A percentile compares a stretch with the other conserved stretches of the same genome.
phyloP scores from a whole-genome alignment of 1,140 invertebrate genomes.

The Matsumurasca onukii region DNA sequence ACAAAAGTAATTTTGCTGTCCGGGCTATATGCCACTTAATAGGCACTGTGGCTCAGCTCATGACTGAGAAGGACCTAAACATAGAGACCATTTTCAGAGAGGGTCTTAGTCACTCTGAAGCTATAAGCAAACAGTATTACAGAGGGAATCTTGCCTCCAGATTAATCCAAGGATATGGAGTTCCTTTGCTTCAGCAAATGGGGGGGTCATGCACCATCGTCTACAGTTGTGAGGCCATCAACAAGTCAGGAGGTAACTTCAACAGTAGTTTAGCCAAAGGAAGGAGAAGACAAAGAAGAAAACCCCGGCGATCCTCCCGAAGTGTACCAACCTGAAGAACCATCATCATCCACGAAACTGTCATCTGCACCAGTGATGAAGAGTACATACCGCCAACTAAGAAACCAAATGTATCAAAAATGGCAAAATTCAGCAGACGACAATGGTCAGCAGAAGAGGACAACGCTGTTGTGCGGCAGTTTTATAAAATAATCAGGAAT shows the following conservation, averaged over 20 bases:
- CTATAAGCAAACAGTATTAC: not conserved
- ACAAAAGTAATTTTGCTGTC: not conserved
- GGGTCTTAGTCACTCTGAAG: not conserved
- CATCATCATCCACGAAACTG: not conserved
- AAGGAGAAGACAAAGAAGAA: not conserved
- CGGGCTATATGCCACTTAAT: not conserved
- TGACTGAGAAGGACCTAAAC: not conserved
- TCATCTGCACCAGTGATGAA: no score
- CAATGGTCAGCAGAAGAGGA: not conserved
- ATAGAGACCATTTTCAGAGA: not conserved
- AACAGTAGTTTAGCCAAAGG: not conserved
- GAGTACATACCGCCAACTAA: not conserved
- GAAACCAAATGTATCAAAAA: not conserved
- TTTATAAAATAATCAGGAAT: no score
- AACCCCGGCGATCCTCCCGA: not conserved
- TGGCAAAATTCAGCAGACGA: not conserved
- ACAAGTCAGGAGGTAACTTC: not conserved
- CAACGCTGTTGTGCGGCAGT: not conserved
- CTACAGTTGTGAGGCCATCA: not conserved
- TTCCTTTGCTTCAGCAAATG: not conserved
- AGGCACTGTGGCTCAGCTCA: not conserved
- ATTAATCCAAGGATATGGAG: not conserved
- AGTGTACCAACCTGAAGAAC: not conserved
- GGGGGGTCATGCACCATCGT: not conserved
- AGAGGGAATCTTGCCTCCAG: not conserved